Conservation (phyloP, 2,113 vertebrate genomes). For the Pelecanus crispus region DNA sequence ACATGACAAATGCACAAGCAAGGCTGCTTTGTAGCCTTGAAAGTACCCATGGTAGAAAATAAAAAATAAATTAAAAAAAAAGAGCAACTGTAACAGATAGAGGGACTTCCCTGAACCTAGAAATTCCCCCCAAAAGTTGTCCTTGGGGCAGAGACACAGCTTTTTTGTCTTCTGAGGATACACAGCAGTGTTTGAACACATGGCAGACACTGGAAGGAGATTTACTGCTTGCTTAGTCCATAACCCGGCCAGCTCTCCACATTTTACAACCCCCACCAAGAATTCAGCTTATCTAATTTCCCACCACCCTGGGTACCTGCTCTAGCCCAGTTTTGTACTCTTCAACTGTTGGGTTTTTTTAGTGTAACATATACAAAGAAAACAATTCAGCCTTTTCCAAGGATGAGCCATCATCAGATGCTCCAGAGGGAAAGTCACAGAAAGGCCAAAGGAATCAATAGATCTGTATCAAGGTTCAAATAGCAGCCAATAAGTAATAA, state of each 20-base stretch:
- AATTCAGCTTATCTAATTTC: not conserved
- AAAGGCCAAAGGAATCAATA: not conserved
- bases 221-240: not conserved
- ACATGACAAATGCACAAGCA: not conserved
- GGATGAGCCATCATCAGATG: not conserved
- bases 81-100: not conserved
- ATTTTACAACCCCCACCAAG: not conserved
- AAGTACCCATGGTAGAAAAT: not conserved
- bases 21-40: not conserved
- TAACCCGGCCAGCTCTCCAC: not conserved
- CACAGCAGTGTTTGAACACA: rapidly evolving
- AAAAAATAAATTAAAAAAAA: not conserved
- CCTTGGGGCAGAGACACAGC: not conserved
- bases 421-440: not conserved
- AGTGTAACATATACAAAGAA: not conserved
- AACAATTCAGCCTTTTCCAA: not conserved
- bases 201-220: not conserved
- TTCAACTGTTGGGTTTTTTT: not conserved
- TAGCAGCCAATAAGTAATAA: not conserved
- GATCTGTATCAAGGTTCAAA: not conserved
- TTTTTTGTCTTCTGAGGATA: not conserved
- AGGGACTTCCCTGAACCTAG: not conserved
- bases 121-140: not conserved
- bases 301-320: not conserved
- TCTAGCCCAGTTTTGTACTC: not conserved